Conservation (phyloP, 2,797 vertebrate genomes). For the Coccyzus lansbergi region DNA sequence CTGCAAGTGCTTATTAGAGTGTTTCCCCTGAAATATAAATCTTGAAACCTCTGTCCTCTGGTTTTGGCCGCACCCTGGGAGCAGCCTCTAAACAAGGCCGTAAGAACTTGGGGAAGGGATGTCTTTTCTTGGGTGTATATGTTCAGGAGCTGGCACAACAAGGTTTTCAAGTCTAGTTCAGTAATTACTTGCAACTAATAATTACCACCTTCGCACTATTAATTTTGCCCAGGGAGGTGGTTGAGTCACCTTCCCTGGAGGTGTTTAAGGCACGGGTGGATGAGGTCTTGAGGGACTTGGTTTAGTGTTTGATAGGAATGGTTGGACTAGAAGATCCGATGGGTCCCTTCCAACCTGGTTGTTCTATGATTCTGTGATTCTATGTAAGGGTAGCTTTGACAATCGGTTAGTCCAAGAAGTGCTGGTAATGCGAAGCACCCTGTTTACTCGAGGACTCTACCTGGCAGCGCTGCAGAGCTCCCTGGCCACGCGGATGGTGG, state of each 20-base stretch:
- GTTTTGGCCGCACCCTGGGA: neutral
- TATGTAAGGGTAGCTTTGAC: neutral
- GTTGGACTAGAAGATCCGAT: too few relatives aligned
- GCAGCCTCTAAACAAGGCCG: neutral
- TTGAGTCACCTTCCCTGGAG: too few relatives aligned
- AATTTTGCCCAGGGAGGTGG: too few relatives aligned
- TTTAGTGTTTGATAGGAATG: too few relatives aligned
- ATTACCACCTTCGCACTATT: neutral
- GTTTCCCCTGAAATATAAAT: neutral
- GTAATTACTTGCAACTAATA: constrained; percentile 17
- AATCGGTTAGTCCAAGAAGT: neutral
- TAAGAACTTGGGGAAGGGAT: neutral
- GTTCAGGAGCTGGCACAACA: constrained; percentile 15
- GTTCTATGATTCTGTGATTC: too few relatives aligned
- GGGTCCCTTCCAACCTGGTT: too few relatives aligned
- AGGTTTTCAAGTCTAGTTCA: constrained; percentile 44
- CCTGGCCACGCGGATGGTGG: accelerated
- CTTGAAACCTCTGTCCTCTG: neutral
- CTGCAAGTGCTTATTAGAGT: neutral
- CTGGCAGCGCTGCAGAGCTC: neutral
- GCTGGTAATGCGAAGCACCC: neutral
- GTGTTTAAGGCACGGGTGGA: too few relatives aligned
- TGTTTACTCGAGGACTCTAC: neutral
- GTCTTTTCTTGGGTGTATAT: neutral
- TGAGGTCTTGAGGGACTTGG: too few relatives aligned